Conservation (phyloP, 2,888 invertebrate species). For the Myathropa florea region DNA sequence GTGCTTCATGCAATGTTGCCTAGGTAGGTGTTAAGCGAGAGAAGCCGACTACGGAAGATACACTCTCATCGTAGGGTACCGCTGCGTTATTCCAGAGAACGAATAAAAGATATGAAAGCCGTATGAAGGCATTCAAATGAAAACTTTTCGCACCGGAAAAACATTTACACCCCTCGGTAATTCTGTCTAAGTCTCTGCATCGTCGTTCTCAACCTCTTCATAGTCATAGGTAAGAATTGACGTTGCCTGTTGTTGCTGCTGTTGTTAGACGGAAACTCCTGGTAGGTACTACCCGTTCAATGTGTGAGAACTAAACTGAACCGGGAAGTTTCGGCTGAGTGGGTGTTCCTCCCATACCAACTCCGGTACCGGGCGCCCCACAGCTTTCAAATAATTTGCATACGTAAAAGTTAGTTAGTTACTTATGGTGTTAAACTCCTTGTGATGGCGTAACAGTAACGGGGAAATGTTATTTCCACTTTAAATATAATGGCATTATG, state of each 20-base stretch:
- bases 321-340: slow-evolving; percentile 58
- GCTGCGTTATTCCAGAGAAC: slow-evolving; percentile 5
- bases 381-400: slow-evolving; percentile 63
- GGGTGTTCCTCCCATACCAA: slow-evolving; percentile 31
- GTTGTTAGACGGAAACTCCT: slow-evolving; percentile 58
- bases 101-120: slow-evolving; percentile 10
- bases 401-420: slow-evolving; percentile 71
- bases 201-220: neutral
- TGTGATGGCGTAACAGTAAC: slow-evolving; percentile 68
- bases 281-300: slow-evolving; percentile 5
- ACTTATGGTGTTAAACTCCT: slow-evolving; percentile 70
- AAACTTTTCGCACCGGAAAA: slow-evolving; percentile 65
- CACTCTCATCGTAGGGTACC: slow-evolving; percentile 39
- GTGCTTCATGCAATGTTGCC: slow-evolving; percentile 44
- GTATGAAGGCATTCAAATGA: slow-evolving; percentile 61
- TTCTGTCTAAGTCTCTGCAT: slow-evolving; percentile 46
- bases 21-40: slow-evolving; percentile 49
- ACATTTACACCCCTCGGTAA: slow-evolving; percentile 55
- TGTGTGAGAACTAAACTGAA: slow-evolving; percentile 49
- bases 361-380: slow-evolving; percentile 26
- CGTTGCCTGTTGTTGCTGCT: slow-evolving; percentile 61
- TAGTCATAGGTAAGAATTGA: slow-evolving; percentile 47
- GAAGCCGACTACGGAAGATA: slow-evolving; percentile 38
- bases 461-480: slow-evolving; percentile 70
- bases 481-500: slow-evolving; percentile 69